Evolutionary conservation across 2,113 vertebrate genomes (phyloP).

Genomic region (Brachirus orientalis): DNA sequence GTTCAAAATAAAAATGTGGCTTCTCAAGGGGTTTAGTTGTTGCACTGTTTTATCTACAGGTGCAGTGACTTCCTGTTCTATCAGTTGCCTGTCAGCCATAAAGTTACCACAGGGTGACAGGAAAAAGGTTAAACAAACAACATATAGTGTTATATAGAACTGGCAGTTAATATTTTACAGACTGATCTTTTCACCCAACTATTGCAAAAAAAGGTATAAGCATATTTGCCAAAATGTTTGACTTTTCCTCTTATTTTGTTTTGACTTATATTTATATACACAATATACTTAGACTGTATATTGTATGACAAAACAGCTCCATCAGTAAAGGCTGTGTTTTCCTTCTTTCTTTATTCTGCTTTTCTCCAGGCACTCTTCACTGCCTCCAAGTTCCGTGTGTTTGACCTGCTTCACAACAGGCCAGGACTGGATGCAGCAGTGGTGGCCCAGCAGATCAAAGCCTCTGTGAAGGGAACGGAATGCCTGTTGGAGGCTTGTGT

Average conservation of each 20-base stretch:
- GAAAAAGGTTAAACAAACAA: background rate
- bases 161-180: too few relatives aligned
- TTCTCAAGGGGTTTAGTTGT: background rate
- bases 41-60: background rate
- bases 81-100: background rate
- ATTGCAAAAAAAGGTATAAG: too few relatives aligned
- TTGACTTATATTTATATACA: too few relatives aligned
- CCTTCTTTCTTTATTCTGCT: background rate
- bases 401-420: conserved; percentile 83
- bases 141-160: too few relatives aligned
- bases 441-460: conserved; percentile 75
- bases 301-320: background rate
- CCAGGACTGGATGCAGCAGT: conserved; percentile 72
- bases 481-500: conserved; percentile 87
- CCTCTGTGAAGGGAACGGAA: conserved; percentile 80
- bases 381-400: conserved; percentile 87
- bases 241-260: too few relatives aligned
- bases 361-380: conserved; percentile 85
- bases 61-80: background rate
- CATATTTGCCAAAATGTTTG: too few relatives aligned
- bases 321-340: background rate
- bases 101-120: background rate
- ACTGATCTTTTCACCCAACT: too few relatives aligned
- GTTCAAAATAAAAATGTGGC: background rate
- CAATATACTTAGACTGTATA: too few relatives aligned